phyloP scores from a whole-genome alignment of 64 coral and sea anemone genomes.

The Pocillopora damicornis region DNA sequence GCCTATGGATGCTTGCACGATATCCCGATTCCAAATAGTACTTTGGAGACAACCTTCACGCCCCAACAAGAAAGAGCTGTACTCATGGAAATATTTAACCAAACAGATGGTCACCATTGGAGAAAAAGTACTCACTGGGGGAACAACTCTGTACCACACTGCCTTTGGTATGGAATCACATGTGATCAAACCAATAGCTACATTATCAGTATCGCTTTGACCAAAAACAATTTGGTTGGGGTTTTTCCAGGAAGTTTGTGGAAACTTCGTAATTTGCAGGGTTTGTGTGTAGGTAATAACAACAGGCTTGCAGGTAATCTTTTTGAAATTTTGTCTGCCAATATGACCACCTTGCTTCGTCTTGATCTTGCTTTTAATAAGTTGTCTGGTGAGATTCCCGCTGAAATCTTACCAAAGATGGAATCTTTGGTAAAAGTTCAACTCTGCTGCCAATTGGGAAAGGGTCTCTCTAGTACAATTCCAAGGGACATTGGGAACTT shows the following conservation, averaged over 20 bases:
- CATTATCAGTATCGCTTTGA: conserved; percentile 54
- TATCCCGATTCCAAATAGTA: conserved; percentile 8
- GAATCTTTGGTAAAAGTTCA: conserved; percentile 68
- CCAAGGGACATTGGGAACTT: conserved; percentile 65
- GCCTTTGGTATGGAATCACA: conserved; percentile 66
- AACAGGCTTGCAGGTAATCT: conserved; percentile 25
- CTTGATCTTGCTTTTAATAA: conserved; percentile 36
- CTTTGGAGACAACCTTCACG: conserved; percentile 60
- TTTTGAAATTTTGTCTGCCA: conserved; percentile 45
- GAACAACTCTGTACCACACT: conserved; percentile 43
- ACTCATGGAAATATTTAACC: conserved; percentile 47
- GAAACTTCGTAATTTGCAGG: conserved; percentile 69
- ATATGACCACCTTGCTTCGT: conserved; percentile 69
- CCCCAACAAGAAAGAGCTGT: conserved; percentile 45
- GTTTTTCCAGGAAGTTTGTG: conserved; percentile 70
- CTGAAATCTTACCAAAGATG: conserved; percentile 29
- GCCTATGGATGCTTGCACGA: conserved; percentile 33
- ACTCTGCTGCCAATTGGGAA: conserved; percentile 64
- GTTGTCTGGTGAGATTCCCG: conserved; percentile 41
- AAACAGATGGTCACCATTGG: conserved; percentile 56
- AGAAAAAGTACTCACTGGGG: conserved; percentile 29
- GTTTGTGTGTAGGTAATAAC: conserved; percentile 42
- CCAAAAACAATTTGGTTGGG: conserved; percentile 49
- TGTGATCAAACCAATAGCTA: conserved; percentile 42
- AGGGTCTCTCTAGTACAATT: conserved; percentile 42